Evolutionary conservation across 2,797 vertebrate genomes (phyloP).

Genomic region (Picus viridis): DNA sequence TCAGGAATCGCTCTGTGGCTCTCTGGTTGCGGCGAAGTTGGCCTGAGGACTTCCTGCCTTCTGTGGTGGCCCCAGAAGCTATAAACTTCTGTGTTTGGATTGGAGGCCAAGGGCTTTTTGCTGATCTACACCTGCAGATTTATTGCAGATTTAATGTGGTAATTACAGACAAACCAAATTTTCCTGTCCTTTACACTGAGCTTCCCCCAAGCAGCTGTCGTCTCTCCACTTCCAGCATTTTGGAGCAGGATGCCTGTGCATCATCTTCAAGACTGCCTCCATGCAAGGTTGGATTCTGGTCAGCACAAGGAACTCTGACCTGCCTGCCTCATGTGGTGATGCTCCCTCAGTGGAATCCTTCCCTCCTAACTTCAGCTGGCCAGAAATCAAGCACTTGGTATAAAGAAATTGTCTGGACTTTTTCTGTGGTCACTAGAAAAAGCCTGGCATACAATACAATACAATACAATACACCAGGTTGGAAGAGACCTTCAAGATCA

Average conservation of each 20-base stretch:
- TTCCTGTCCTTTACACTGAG: neutral
- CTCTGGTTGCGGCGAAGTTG: neutral
- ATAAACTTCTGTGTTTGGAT: neutral
- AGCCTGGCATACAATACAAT: too few species aligned
- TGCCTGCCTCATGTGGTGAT: neutral
- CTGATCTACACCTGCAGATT: neutral
- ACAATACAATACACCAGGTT: too few species aligned
- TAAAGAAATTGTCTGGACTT: neutral
- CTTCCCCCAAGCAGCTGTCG: neutral
- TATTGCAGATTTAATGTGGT: neutral
- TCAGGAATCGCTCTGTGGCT: neutral
- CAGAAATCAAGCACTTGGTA: neutral
- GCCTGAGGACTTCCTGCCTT: neutral
- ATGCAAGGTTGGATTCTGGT: neutral
- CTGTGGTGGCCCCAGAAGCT: neutral
- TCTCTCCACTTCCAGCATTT: neutral
- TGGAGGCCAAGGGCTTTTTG: neutral
- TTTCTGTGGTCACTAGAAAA: neutral
- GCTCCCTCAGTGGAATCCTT: neutral
- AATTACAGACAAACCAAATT: neutral
- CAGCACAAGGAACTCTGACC: fast-evolving
- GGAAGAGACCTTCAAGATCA: too few species aligned
- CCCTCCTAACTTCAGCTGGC: neutral
- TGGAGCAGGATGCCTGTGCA: neutral
- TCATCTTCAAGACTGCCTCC: neutral